Conservation (phyloP, 1,140 invertebrate genomes). For the Micrasema minimum region DNA sequence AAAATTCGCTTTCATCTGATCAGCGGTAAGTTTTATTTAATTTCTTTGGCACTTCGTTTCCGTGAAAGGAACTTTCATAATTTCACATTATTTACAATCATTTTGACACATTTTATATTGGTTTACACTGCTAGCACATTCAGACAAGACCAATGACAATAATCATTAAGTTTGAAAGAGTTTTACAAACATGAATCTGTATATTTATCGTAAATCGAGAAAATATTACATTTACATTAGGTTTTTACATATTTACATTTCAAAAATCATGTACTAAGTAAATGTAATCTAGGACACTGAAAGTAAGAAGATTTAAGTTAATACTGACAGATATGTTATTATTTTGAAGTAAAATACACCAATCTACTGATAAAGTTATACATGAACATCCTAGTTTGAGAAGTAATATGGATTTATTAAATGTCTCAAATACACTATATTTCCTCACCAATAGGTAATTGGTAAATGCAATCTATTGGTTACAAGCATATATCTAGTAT, state of each 20-base stretch:
- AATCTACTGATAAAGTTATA: constrained; percentile 15
- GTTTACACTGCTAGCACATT: constrained; percentile 20
- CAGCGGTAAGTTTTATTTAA: too few species aligned
- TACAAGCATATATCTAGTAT: not conserved
- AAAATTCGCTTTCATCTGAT: too few species aligned
- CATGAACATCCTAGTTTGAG: not conserved
- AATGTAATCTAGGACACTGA: constrained; percentile 20
- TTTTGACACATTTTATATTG: constrained; percentile 4
- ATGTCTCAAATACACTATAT: not conserved
- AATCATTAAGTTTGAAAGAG: constrained; percentile 1
- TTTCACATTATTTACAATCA: constrained; percentile 7
- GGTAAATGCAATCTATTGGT: not conserved
- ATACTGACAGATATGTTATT: constrained; percentile 23
- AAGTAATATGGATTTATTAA: constrained; percentile 5
- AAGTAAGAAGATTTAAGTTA: constrained; percentile 9
- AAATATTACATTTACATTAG: constrained; percentile 14
- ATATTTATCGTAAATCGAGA: not conserved
- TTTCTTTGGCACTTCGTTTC: constrained; percentile 48
- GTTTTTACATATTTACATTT: constrained; percentile 28
- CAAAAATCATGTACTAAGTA: not conserved
- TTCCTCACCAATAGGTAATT: too few species aligned
- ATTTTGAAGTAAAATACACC: constrained; percentile 15
- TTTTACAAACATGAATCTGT: constrained; percentile 7
- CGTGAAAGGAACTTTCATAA: constrained; percentile 42
- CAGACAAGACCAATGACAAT: constrained; percentile 11